These are phyloP conservation scores for Cervus canadensis DNA, from an alignment of 2,113 vertebrate genomes.

Conservation along the genomic window DNA sequence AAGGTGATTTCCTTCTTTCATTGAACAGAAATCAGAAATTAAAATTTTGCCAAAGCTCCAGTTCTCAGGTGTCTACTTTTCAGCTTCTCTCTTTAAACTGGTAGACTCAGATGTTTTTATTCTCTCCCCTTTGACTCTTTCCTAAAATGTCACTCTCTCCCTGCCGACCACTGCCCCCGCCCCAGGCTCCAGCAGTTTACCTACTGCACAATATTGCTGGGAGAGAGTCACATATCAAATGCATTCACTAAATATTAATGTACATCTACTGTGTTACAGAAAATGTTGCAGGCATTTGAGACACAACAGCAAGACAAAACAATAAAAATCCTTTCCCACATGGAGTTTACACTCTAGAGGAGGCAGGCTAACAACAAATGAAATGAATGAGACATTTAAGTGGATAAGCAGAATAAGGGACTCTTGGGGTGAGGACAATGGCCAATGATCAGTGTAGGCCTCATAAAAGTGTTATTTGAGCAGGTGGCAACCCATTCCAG, in stretches of 20 bases:
- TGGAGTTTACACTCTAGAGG: neutral
- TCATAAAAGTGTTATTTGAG: neutral
- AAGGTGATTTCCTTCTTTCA: neutral
- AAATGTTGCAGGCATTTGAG: neutral
- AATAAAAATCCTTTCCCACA: neutral
- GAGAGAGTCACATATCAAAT: neutral
- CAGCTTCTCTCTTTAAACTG: neutral
- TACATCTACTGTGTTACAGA: neutral
- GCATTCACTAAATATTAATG: neutral
- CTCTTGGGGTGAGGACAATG: neutral
- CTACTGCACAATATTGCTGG: neutral
- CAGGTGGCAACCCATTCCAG: neutral
- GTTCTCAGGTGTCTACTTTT: neutral
- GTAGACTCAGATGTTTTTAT: neutral
- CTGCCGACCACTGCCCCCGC: accelerated
- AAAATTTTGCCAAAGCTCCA: neutral
- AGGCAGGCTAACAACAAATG: neutral
- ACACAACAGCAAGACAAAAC: neutral
- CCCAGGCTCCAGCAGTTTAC: neutral
- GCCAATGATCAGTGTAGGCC: too few species aligned
- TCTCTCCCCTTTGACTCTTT: neutral
- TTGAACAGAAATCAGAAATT: constrained; percentile 13
- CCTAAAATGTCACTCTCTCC: neutral
- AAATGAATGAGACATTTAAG: neutral
- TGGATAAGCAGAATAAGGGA: neutral